Conservation (phyloP, 2,888 invertebrate genomes). For the Nephrotoma flavescens region DNA sequence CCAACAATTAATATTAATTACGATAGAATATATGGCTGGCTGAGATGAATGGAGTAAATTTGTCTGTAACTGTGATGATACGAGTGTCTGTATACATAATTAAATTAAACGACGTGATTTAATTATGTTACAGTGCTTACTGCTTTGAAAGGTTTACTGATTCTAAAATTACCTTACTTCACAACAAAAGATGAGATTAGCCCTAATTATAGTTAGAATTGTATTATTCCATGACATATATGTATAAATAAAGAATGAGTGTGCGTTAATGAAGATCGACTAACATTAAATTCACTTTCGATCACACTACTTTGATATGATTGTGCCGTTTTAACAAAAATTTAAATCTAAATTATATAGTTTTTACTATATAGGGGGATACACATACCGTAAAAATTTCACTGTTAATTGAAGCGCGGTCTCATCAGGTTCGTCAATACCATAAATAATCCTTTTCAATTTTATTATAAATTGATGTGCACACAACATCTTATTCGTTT, state of each 20-base stretch:
- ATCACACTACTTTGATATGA: not conserved
- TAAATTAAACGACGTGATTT: not conserved
- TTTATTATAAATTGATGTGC: not conserved
- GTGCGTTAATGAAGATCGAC: not conserved
- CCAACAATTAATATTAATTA: not conserved
- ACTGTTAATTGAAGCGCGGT: not conserved
- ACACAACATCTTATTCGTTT: not conserved
- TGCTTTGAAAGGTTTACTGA: not conserved
- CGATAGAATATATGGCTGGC: not conserved
- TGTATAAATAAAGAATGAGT: not conserved
- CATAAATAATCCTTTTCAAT: not conserved
- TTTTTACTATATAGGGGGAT: not conserved
- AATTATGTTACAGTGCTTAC: not conserved
- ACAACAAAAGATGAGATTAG: not conserved
- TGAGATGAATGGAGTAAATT: not conserved
- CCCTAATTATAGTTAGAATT: not conserved
- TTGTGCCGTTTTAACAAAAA: not conserved
- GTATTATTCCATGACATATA: not conserved
- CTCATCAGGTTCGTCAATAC: not conserved
- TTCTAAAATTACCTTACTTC: not conserved
- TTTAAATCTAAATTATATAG: not conserved
- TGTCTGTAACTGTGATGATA: not conserved
- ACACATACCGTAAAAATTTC: not conserved
- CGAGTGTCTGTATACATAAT: not conserved
- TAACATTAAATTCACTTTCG: not conserved